phyloP scores from a whole-genome alignment of 2,888 invertebrate species.

The Andrena hattorfiana region DNA sequence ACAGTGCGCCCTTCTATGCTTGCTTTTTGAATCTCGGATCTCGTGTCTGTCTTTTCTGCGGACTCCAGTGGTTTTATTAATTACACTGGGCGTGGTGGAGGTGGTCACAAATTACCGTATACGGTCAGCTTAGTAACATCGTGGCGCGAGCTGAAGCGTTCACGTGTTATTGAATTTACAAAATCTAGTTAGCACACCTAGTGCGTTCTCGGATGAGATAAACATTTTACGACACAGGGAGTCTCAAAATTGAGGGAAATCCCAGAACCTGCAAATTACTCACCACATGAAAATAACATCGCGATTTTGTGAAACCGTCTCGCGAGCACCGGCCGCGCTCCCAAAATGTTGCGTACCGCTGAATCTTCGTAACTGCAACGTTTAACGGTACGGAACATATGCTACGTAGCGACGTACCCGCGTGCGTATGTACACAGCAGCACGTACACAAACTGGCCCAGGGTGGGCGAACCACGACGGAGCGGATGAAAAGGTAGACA shows the following conservation, averaged over 20 bases:
- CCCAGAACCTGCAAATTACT: no score
- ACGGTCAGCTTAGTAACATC: background rate
- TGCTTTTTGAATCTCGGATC: no score
- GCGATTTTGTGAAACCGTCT: background rate
- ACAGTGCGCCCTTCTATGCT: no score
- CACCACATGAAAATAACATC: no score
- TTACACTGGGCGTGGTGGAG: background rate
- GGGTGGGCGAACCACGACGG: slow-evolving; percentile 43
- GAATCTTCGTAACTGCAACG: slow-evolving; percentile 12
- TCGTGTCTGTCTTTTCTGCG: background rate
- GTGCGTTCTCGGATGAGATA: background rate
- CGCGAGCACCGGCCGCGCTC: no score
- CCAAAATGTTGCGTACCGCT: background rate
- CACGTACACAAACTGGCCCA: slow-evolving; percentile 16
- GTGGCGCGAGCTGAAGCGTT: background rate
- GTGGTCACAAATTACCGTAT: background rate
- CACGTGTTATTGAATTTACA: background rate
- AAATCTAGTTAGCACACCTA: background rate
- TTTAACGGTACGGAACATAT: slow-evolving; percentile 19
- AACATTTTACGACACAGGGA: no score
- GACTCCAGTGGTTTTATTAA: background rate
- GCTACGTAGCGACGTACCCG: background rate
- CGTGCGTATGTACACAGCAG: slow-evolving; percentile 6
- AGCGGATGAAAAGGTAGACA: slow-evolving; percentile 73
- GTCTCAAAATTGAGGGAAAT: no score